phyloP scores from a whole-genome alignment of 2,888 invertebrate species.

The Eledona agricola region DNA sequence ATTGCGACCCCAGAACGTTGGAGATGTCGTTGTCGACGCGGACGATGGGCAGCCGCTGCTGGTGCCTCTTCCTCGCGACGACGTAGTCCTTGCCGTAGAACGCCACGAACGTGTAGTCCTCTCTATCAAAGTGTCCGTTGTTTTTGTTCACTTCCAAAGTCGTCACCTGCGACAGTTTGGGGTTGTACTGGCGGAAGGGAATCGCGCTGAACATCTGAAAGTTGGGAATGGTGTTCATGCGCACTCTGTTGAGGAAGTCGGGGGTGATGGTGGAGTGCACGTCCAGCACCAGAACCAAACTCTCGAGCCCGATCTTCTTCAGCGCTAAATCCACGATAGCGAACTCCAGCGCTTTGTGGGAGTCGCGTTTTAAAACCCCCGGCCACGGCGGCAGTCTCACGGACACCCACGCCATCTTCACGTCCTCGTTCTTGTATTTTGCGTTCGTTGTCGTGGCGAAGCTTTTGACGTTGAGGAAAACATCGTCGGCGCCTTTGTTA shows the following conservation, averaged over 20 bases:
- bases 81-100: conserved; percentile 88
- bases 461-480: conserved; percentile 67
- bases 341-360: conserved; percentile 63
- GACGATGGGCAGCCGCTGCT: conserved; percentile 69
- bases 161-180: conserved; percentile 64
- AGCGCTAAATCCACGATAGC: conserved; percentile 74
- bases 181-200: conserved; percentile 89
- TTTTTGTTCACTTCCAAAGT: conserved; percentile 76
- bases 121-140: conserved; percentile 81
- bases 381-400: conserved; percentile 66
- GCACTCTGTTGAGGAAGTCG: conserved; percentile 90
- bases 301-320: conserved; percentile 76
- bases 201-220: conserved; percentile 93
- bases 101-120: conserved; percentile 76
- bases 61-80: conserved; percentile 69
- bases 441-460: conserved; percentile 70
- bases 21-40: conserved; percentile 72
- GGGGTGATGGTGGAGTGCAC: conserved; percentile 75
- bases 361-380: conserved; percentile 52
- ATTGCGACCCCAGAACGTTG: conserved; percentile 61
- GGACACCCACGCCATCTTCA: conserved; percentile 75
- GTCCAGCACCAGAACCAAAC: conserved; percentile 74
- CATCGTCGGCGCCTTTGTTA: conserved; percentile 64
- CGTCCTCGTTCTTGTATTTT: conserved; percentile 73
- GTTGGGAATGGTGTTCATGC: conserved; percentile 92